phyloP scores from a whole-genome alignment of 2,888 invertebrate genomes.

The Xanthostigma xanthostigma region DNA sequence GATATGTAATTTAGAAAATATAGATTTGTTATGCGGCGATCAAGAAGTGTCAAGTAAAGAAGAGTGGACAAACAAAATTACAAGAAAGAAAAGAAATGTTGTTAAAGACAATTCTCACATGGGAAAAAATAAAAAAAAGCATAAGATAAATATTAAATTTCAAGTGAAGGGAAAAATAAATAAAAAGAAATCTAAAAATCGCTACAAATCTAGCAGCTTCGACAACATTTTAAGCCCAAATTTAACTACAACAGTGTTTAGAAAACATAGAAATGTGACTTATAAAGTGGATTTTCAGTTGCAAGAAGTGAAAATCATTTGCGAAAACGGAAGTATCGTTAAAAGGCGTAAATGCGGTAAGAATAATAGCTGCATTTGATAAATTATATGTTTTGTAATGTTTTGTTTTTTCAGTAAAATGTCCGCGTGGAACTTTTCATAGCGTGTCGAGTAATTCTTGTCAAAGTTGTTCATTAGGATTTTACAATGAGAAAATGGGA shows the following conservation, averaged over 20 bases:
- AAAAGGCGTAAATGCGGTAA: slow-evolving; percentile 1
- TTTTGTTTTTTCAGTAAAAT: slow-evolving; percentile 33
- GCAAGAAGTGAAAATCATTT: neutral
- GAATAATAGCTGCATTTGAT: slow-evolving; percentile 13
- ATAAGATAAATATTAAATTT: slow-evolving; percentile 20
- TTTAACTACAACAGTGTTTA: neutral
- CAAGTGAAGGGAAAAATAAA: slow-evolving; percentile 19
- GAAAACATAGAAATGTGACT: neutral
- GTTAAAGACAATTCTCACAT: slow-evolving; percentile 11
- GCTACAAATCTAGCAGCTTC: slow-evolving; percentile 2
- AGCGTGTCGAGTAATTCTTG: slow-evolving; percentile 37
- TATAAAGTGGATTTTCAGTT: neutral
- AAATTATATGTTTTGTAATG: slow-evolving; percentile 3
- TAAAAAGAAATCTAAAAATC: slow-evolving; percentile 7
- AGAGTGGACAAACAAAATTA: slow-evolving; percentile 21
- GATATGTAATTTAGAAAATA: slow-evolving; percentile 18
- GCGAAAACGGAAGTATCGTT: neutral
- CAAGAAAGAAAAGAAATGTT: slow-evolving; percentile 15
- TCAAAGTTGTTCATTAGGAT: slow-evolving; percentile 40
- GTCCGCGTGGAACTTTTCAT: slow-evolving; percentile 48
- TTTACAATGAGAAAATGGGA: slow-evolving; percentile 40
- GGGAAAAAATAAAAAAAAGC: slow-evolving; percentile 9
- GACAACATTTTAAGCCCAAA: neutral
- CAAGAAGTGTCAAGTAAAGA: slow-evolving; percentile 13
- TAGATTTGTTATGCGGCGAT: slow-evolving; percentile 17